A percentile compares a stretch with the other conserved stretches of the same genome.
These are phyloP conservation scores for Cheilosia variabilis DNA, from an alignment of 2,888 invertebrate genomes.

Conservation along the genomic window DNA sequence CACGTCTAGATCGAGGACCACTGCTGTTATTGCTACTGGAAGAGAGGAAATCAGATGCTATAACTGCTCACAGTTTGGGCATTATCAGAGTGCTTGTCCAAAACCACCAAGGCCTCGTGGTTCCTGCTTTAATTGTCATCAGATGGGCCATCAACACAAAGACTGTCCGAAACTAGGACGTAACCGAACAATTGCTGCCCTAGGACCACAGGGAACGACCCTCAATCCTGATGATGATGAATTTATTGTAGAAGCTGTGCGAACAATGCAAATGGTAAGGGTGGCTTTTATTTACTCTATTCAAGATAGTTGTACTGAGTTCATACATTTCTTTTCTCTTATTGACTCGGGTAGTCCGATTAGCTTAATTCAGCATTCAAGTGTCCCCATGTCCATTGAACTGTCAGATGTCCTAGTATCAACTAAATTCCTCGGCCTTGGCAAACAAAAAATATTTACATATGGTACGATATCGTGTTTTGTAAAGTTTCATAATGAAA, in stretches of 20 bases:
- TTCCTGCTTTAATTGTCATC: slow-evolving; percentile 29
- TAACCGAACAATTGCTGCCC: slow-evolving; percentile 18
- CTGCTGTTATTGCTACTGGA: background rate
- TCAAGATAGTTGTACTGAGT: slow-evolving; percentile 17
- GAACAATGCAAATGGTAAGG: slow-evolving; percentile 12
- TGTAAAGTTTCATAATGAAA: slow-evolving; percentile 30
- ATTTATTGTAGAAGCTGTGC: slow-evolving; percentile 9
- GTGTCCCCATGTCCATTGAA: slow-evolving; percentile 19
- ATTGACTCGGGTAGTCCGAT: slow-evolving; percentile 49
- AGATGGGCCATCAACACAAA: slow-evolving; percentile 29
- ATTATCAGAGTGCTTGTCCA: slow-evolving; percentile 30
- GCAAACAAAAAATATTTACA: slow-evolving; percentile 22
- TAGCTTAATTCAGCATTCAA: slow-evolving; percentile 40
- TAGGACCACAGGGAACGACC: background rate
- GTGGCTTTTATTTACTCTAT: slow-evolving; percentile 21
- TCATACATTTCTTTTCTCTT: slow-evolving; percentile 36
- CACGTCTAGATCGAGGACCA: slow-evolving; percentile 3
- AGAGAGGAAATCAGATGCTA: slow-evolving; percentile 20
- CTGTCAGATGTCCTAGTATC: slow-evolving; percentile 12
- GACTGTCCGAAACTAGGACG: slow-evolving; percentile 21
- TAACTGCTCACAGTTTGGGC: slow-evolving; percentile 41
- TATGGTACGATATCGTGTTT: slow-evolving; percentile 20
- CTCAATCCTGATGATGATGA: slow-evolving; percentile 7
- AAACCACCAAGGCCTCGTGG: slow-evolving; percentile 26
- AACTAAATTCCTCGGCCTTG: slow-evolving; percentile 35